phyloP scores from a whole-genome alignment of 2,888 invertebrate species.

The Unio delphinus region DNA sequence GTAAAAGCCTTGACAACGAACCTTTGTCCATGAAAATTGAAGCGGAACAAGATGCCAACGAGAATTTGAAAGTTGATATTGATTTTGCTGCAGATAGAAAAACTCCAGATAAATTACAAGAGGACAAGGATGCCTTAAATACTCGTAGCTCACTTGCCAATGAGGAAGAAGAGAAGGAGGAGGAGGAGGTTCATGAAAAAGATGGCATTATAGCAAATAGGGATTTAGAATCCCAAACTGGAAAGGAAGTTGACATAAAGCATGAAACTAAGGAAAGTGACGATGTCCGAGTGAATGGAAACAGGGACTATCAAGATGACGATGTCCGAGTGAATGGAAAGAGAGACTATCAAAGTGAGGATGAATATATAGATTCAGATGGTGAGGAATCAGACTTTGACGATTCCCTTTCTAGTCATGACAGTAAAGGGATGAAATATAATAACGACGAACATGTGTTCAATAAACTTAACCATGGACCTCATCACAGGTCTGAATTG shows the following conservation, averaged over 20 bases:
- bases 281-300: too few species aligned
- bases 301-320: too few species aligned
- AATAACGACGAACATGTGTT: conserved; percentile 37
- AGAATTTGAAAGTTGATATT: background rate
- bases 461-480: conserved; percentile 33
- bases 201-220: conserved; percentile 12
- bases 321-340: conserved; percentile 21
- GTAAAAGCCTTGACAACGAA: too few species aligned
- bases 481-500: conserved; percentile 31
- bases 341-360: conserved; percentile 32
- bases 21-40: too few species aligned
- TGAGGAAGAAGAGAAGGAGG: conserved; percentile 45
- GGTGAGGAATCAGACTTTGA: conserved; percentile 39
- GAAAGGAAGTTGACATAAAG: conserved; percentile 9
- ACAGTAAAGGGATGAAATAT: conserved; percentile 29
- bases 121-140: too few species aligned
- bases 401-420: conserved; percentile 49
- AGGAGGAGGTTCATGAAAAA: conserved; percentile 29
- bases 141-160: conserved; percentile 5
- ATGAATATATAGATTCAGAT: conserved; percentile 44
- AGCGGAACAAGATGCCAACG: background rate
- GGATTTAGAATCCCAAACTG: background rate
- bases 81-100: too few species aligned
- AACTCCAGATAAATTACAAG: too few species aligned
- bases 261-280: conserved; percentile 8